Conservation (phyloP, 2,888 invertebrate genomes). For the Syritta pipiens region DNA sequence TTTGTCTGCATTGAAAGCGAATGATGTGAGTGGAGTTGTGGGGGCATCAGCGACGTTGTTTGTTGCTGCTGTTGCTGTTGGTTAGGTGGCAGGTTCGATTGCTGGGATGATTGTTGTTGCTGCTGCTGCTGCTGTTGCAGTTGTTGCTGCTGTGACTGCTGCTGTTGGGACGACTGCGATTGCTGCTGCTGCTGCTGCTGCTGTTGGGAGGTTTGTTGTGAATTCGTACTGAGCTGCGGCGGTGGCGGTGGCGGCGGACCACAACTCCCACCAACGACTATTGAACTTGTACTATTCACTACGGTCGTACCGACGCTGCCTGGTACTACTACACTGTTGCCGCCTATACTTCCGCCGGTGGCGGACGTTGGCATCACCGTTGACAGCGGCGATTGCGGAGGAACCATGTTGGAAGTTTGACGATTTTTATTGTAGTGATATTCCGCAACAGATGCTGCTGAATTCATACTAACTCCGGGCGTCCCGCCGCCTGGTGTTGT, state of each 20-base stretch:
- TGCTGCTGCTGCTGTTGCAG: conserved; percentile 72
- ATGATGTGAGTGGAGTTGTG: conserved; percentile 67
- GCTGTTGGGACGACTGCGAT: conserved; percentile 72
- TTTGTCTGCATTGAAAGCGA: conserved; percentile 76
- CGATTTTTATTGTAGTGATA: conserved; percentile 73
- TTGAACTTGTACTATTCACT: conserved; percentile 71
- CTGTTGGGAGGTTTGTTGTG: conserved; percentile 70
- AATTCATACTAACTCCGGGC: conserved; percentile 59
- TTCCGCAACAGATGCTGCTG: conserved; percentile 59
- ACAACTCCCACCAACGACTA: conserved; percentile 70
- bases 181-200: conserved; percentile 72
- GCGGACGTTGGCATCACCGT: conserved; percentile 71
- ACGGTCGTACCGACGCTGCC: conserved; percentile 64
- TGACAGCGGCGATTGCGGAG: conserved; percentile 76
- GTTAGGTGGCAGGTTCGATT: conserved; percentile 71
- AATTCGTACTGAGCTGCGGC: conserved; percentile 67
- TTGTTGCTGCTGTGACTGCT: conserved; percentile 72
- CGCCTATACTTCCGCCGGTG: conserved; percentile 49
- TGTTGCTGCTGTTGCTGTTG: conserved; percentile 61
- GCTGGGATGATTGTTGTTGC: conserved; percentile 72
- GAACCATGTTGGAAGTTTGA: conserved; percentile 80
- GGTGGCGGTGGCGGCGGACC: conserved; percentile 72
- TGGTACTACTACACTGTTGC: conserved; percentile 55
- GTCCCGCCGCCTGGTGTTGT: conserved; percentile 70
- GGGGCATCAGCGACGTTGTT: conserved; percentile 57